phyloP scores from a whole-genome alignment of 2,113 vertebrate species.

The Paradisaea rubra region DNA sequence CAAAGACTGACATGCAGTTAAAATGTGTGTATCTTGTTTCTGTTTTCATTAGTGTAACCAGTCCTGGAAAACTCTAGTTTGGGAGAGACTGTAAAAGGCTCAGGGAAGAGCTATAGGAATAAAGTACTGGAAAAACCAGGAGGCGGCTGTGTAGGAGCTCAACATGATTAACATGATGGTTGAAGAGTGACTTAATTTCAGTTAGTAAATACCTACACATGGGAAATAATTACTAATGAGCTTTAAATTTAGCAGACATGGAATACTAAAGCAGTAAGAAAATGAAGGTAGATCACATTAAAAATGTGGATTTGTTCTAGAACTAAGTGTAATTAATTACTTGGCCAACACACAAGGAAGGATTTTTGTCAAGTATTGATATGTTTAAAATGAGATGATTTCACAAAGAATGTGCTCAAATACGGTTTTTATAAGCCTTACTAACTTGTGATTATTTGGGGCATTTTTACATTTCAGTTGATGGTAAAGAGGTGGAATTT shows the following conservation, averaged over 20 bases:
- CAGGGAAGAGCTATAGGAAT: background rate
- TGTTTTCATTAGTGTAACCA: background rate
- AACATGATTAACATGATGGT: background rate
- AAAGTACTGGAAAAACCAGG: background rate
- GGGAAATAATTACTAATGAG: background rate
- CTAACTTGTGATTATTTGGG: background rate
- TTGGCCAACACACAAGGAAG: background rate
- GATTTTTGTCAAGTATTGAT: background rate
- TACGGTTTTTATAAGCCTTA: background rate
- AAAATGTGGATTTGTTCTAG: background rate
- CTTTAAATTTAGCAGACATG: background rate
- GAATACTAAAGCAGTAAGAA: background rate
- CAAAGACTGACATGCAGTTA: background rate
- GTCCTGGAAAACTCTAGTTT: background rate
- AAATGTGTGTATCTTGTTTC: background rate
- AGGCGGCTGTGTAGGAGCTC: background rate
- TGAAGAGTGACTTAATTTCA: background rate
- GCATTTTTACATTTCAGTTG: background rate
- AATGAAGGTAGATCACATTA: background rate
- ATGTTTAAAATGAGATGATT: background rate
- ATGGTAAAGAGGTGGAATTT: background rate
- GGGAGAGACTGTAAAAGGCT: background rate
- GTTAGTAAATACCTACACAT: background rate
- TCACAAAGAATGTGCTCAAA: background rate
- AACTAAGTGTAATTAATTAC: background rate